A percentile compares a stretch with the other conserved stretches of the same genome.
Evolutionary conservation across 2,113 vertebrate species (phyloP).

Genomic region (Lasiurus cinereus): DNA sequence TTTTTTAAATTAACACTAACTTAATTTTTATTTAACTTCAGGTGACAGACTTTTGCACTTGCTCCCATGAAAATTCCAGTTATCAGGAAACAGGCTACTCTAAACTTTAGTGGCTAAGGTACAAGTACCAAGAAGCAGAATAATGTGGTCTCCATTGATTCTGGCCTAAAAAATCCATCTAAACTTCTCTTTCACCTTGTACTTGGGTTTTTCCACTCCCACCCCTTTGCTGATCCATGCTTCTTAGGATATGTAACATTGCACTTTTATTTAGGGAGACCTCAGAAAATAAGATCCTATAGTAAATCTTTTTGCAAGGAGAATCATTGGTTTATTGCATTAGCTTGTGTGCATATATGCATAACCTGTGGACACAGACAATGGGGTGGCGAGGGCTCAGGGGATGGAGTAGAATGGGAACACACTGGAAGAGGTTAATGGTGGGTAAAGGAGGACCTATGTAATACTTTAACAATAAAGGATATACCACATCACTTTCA

Average conservation of each 20-base stretch:
- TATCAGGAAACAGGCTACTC: constrained; percentile 66
- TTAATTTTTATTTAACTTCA: constrained; percentile 76
- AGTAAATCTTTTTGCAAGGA: background rate
- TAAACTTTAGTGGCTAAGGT: constrained; percentile 64
- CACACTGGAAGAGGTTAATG: no score
- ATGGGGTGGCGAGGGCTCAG: no score
- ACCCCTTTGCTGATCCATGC: background rate
- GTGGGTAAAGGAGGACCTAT: no score
- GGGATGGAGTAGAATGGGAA: no score
- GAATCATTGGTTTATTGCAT: no score
- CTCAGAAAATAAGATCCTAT: constrained; percentile 18
- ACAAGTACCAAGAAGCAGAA: constrained; percentile 17
- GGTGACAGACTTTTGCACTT: constrained; percentile 68
- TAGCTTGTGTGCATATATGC: no score
- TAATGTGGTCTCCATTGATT: background rate
- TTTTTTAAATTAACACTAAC: background rate
- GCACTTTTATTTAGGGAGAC: background rate
- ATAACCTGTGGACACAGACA: no score
- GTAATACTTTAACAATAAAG: no score
- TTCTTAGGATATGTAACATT: fast-evolving
- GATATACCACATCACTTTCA: background rate
- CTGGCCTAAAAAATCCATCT: background rate
- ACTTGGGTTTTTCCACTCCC: background rate
- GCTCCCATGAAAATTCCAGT: constrained; percentile 75
- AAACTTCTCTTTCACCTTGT: background rate